Conservation (phyloP, 2,797 vertebrate species). For the Pipistrellus kuhlii region DNA sequence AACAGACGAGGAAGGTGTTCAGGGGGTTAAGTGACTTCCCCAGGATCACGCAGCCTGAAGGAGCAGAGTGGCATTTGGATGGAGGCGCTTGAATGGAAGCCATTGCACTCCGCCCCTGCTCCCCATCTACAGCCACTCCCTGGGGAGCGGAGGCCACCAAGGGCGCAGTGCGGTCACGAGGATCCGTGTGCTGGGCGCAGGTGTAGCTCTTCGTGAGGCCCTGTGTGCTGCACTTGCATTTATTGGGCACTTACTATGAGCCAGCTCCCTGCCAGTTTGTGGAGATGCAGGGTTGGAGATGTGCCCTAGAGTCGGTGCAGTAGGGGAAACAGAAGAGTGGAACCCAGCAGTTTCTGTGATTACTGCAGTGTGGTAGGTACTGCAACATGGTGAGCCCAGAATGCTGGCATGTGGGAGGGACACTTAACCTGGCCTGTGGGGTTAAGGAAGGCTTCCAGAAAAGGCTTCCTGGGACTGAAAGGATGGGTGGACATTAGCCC, state of each 20-base stretch:
- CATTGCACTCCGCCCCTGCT: neutral
- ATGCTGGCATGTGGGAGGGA: neutral
- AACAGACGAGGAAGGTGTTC: neutral
- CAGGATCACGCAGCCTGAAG: neutral
- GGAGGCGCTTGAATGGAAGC: neutral
- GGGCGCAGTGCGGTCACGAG: rapidly evolving
- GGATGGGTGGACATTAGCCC: neutral
- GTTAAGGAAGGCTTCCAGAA: neutral
- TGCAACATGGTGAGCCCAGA: neutral
- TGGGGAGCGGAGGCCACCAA: neutral
- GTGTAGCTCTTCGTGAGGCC: neutral
- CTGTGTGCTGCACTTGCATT: neutral
- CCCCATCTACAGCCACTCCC: neutral
- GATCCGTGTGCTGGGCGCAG: neutral
- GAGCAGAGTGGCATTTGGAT: neutral
- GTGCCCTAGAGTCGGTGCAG: neutral
- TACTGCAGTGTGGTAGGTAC: no score
- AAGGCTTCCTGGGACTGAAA: neutral
- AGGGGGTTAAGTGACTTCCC: neutral
- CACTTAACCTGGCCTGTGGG: neutral
- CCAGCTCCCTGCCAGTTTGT: neutral
- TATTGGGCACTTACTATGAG: no score
- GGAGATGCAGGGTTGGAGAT: neutral
- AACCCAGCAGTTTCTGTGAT: neutral
- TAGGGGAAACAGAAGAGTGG: neutral